These are phyloP conservation scores for Accipiter cooperii DNA, from an alignment of 2,113 vertebrate species.

Conservation along the genomic window DNA sequence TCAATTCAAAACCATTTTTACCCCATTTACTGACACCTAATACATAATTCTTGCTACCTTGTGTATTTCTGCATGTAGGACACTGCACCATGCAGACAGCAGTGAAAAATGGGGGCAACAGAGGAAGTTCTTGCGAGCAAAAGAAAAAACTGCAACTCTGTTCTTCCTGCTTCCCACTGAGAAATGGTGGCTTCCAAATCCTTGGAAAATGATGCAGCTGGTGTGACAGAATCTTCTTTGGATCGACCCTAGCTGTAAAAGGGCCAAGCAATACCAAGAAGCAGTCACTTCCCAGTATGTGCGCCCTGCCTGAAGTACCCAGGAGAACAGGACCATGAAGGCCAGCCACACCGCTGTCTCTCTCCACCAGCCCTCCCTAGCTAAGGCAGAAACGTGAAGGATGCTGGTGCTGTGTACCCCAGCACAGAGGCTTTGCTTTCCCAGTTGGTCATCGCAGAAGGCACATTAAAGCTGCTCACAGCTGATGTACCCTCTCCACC, in stretches of 20 bases:
- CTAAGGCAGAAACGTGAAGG: background rate
- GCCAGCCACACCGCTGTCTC: background rate
- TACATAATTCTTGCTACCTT: background rate
- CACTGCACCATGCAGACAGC: background rate
- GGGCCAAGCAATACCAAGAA: background rate
- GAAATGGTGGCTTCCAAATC: background rate
- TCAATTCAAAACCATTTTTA: slow-evolving; percentile 22
- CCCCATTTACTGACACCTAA: background rate
- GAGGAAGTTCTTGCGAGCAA: background rate
- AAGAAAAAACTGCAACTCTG: background rate
- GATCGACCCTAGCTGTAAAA: background rate
- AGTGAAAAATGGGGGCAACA: background rate
- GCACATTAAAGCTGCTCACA: background rate
- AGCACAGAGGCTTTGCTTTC: background rate
- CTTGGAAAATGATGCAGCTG: background rate
- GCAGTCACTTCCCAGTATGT: background rate
- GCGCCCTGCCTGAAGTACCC: background rate
- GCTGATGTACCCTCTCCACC: background rate
- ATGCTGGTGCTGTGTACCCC: background rate
- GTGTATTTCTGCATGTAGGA: background rate
- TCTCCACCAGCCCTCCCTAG: background rate
- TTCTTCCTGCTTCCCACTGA: background rate
- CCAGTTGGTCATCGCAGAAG: background rate
- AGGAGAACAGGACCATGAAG: background rate
- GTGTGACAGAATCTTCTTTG: background rate